Conservation (phyloP, 37 sponge, comb jelly and placozoan species). For the Bolinopsis microptera region DNA sequence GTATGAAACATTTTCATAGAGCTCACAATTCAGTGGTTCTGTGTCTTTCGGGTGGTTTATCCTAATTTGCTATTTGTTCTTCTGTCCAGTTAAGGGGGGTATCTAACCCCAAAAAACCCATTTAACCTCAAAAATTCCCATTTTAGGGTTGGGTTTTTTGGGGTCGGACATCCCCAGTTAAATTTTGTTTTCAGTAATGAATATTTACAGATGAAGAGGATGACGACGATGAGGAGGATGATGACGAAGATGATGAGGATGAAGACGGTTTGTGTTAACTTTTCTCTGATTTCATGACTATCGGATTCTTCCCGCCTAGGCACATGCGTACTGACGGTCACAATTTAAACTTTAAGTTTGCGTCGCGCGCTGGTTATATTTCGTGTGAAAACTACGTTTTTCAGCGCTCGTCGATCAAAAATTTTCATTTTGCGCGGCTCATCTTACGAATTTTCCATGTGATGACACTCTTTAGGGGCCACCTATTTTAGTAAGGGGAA, state of each 20-base stretch:
- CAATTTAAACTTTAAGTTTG: neutral
- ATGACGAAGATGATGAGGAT: slow-evolving; percentile 49
- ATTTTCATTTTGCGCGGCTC: neutral
- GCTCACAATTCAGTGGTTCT: no score
- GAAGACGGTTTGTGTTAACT: neutral
- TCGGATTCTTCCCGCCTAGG: neutral
- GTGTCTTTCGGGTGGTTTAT: no score
- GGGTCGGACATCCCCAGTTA: no score
- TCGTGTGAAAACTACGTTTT: neutral
- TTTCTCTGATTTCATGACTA: neutral
- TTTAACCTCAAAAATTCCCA: no score
- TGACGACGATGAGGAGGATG: slow-evolving; percentile 55
- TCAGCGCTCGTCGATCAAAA: neutral
- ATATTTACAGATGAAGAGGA: slow-evolving; percentile 63
- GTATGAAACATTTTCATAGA: no score
- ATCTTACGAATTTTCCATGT: neutral
- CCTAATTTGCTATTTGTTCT: no score
- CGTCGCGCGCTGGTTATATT: slow-evolving; percentile 23
- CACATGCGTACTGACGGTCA: neutral
- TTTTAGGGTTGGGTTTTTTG: no score
- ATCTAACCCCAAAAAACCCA: no score
- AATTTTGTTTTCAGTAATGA: no score
- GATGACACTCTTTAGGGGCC: neutral
- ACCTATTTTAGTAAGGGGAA: no score
- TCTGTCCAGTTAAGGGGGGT: no score